Base-by-base conservation (phyloP, 2,113 vertebrate species). In the Elephas maximus region DNA sequence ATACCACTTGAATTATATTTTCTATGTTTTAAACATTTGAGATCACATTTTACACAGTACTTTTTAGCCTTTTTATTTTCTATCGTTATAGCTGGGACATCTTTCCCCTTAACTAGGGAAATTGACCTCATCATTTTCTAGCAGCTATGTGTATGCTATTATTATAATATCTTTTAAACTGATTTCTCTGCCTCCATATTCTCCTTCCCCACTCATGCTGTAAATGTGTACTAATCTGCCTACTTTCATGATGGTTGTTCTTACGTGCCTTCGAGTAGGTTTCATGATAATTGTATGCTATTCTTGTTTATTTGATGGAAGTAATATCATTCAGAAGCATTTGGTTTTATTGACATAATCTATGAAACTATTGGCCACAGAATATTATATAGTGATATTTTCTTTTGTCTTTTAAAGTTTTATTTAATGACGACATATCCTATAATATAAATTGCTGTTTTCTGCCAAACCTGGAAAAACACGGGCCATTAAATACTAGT, bases 381-480 rank as follows among this genome's bases (percentile, higher is more conserved):
- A 93, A 76, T 41, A 94, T 91, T 80, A n/a, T 79, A n/a, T 78
- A 8, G 20, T 87, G 9, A 37, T 91, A 73, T 60, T 96, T 96
- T 93, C 12, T 96, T 90, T 91, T 62, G 84, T 96, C 23, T 96
- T 96, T 79, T 91, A 77, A 96, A 90, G 37, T 60, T 96, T 95
- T 95, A 97, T 91, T 98, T 98, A 98, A 96, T 97, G 15, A 20
- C 76, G 78, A 63, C 17, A 62, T 53, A 87, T 33, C 48, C 48
- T 97, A 90, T 96, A 98, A 97, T 97, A 93, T 97, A 97, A 74
- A 94, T 81, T 96, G 90, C 2, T 44, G 96, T 79, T 97, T 98
- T 97, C 48, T 98, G 97, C 95, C 82, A 98, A 98, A 98, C 95
- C 86, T 98, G 93, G 96, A 98, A 98, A 98, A 97, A 98, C 95